Conservation (phyloP, 2,797 vertebrate genomes). For the Neosilurus hyrtlii region DNA sequence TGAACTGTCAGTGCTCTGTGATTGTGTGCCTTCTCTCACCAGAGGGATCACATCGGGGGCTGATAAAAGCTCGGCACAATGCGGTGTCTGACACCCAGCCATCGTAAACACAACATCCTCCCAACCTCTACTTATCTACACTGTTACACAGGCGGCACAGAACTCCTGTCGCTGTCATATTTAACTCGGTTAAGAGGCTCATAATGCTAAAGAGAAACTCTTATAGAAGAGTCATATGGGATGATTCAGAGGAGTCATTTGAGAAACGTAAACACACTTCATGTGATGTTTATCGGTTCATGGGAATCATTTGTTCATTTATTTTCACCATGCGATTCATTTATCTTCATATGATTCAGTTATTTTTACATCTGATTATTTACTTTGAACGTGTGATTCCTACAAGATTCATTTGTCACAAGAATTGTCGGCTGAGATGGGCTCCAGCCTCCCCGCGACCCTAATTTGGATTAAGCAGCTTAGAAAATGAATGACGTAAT, state of each 20-base stretch:
- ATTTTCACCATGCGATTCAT: too few species aligned
- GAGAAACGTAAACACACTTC: too few species aligned
- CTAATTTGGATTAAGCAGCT: too few species aligned
- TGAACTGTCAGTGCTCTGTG: constrained; percentile 61
- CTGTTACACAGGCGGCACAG: neutral
- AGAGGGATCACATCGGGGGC: constrained; percentile 52
- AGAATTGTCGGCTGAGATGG: too few species aligned
- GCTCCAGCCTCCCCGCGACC: too few species aligned
- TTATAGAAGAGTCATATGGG: neutral
- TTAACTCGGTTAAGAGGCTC: neutral
- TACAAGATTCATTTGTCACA: neutral
- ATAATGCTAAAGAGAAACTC: neutral
- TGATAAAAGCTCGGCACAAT: constrained; percentile 56
- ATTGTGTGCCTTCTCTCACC: constrained; percentile 56
- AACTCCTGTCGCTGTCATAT: neutral
- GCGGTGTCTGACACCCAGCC: constrained; percentile 53
- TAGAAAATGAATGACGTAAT: too few species aligned
- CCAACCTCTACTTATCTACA: constrained; percentile 50
- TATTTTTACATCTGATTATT: neutral
- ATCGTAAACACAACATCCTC: constrained; percentile 50
- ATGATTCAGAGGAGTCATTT: neutral
- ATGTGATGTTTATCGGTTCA: neutral
- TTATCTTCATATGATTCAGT: neutral
- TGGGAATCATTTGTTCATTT: neutral
- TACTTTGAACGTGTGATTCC: too few species aligned